Conservation (phyloP, 2,113 vertebrate genomes). For the Amphiprion ocellaris region DNA sequence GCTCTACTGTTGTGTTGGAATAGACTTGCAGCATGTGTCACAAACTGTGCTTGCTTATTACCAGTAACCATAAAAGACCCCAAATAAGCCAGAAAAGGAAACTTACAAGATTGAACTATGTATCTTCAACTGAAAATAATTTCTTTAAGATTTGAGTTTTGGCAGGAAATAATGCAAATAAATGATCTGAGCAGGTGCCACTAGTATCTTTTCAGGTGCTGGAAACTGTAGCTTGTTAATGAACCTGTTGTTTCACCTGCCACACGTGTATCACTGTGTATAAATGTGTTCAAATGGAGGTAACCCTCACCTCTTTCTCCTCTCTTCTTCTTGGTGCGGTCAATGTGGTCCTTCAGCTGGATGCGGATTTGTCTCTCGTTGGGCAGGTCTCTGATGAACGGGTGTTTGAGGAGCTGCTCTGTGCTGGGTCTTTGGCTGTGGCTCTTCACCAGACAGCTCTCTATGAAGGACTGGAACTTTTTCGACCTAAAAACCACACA, state of each 20-base stretch:
- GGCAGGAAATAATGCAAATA: too few species aligned
- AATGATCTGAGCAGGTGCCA: too few species aligned
- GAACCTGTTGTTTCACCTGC: background rate
- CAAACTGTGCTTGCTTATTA: too few species aligned
- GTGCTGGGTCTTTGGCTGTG: constrained; percentile 92
- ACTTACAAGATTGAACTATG: too few species aligned
- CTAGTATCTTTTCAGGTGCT: too few species aligned
- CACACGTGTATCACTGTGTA: background rate
- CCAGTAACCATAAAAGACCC: too few species aligned
- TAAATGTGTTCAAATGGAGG: background rate
- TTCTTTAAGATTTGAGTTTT: too few species aligned
- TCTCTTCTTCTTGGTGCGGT: constrained; percentile 96
- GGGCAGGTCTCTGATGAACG: constrained; percentile 92
- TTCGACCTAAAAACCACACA: constrained; percentile 88
- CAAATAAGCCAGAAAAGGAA: too few species aligned
- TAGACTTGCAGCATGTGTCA: too few species aligned
- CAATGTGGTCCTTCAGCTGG: constrained; percentile 99
- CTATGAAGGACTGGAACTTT: constrained; percentile 97
- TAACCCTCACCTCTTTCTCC: constrained; percentile 90
- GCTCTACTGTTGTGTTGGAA: too few species aligned
- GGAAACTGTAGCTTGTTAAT: background rate
- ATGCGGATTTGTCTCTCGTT: constrained; percentile 97
- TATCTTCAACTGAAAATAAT: too few species aligned
- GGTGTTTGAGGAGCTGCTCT: constrained; percentile 94
- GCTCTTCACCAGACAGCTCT: constrained; percentile 95